Evolutionary conservation across 2,113 vertebrate genomes (phyloP), one percentile per base, ranked within the genome.

Genomic region (Neogale vison): DNA sequence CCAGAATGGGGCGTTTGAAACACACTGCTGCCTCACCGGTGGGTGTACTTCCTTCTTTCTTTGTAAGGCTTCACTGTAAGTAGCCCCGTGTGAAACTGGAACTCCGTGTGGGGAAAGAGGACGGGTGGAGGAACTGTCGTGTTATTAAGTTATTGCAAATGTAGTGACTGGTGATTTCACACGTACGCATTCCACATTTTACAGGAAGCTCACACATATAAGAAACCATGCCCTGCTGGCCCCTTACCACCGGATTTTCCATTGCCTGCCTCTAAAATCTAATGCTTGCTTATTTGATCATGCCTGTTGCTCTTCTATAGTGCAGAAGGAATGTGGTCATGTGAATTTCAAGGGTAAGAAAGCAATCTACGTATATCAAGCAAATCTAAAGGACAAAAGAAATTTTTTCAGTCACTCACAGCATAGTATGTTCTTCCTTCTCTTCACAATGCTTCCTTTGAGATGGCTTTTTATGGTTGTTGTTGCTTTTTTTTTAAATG

Each of bases 61-160:
- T 96, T 97, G 95, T 84, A 85, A 85, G 39, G 23, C 55, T 94
- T 84, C 77, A 29, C 86, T 83, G 83, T 61, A 9, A 96, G 72
- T 81, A 88, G 72, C 67, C 93, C 69, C 4, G 65, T 96, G 45
- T 95, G 97, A 98, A 98, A 98, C 83, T 96, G 92, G 98, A 98
- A 97, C 94, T 97, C n/a, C 0, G 42, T 94, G 90, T 96, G 96
- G 95, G 96, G 87, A 94, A 97, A 94, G 93, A 97, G 89, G 65
- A 79, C 9, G 96, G 98, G 80, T 61, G 98, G 95, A 96, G 93
- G 97, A 87, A 52, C 34, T 0, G 85, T 97, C 87, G 34, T 72
- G 47, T 86, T 93, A 36, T 94, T 81, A 97, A 95, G 83, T 92
- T 98, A 95, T 97, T 97, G n/a, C 93, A 82, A 95, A 55, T 96